Evolutionary conservation across 2,888 invertebrate genomes (phyloP), one percentile per base, ranked within the genome.

Genomic region (Drosophila cognata): DNA sequence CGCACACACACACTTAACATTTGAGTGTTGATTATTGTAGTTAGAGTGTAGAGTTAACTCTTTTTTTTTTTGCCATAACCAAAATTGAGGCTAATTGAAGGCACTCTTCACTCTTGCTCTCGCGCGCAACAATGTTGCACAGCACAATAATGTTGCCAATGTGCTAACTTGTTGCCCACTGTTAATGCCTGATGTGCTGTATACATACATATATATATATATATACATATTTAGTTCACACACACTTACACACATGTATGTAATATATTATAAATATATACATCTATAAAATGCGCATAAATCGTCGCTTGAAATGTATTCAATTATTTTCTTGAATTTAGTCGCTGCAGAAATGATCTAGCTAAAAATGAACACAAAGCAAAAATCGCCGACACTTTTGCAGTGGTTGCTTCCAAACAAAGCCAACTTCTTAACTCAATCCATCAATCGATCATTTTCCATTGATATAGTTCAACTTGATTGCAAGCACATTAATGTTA

Each of bases 41-140:
- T 79, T 79, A 79, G 70, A 64, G 79, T 55, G 64, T 25, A 43
- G 53, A 67, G 73, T 69, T 50, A 55, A 57, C 63, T 63, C 21
- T 21, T 21, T 74, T 77, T 35, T 29, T 52, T 36, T 36, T 55
- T 36, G 80, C 43, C 69, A 62, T 66, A 62, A 58, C 50, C 65
- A 53, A 78, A 84, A 82, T 79, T 60, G 56, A 71, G 79, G 85
- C 72, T 82, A 82, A 82, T 82, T 84, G 85, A 75, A 70, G 75
- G 53, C 75, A 81, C 81, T 84, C 82, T 81, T 81, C 75, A 81
- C 81, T 84, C 82, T 81, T 81, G 84, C 81, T 81, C 75, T 84
- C 74, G 66, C 51, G 43, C 48, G 52, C 65, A 66, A 53, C 63
- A 64, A 64, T 70, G 56, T 60, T 59, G 43, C 74, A 35, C 46